Evolutionary conservation across 1,140 invertebrate species (phyloP).

Genomic region (Probaryconus sp.): DNA sequence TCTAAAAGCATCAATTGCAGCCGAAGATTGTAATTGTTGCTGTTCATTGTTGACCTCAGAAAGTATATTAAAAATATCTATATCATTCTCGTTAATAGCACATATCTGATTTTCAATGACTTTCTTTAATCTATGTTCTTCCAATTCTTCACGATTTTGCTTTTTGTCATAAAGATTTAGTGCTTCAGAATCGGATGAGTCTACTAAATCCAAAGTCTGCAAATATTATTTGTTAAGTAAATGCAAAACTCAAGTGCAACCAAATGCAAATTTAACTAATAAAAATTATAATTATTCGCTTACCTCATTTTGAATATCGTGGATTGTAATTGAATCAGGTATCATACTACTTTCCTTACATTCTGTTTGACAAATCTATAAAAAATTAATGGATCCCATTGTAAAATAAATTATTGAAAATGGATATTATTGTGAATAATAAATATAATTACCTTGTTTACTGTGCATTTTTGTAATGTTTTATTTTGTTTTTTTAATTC

Average conservation of each 20-base stretch:
- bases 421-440: too few relatives aligned
- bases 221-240: not conserved
- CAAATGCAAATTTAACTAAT: too few relatives aligned
- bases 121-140: constrained; percentile 15
- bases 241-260: not conserved
- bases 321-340: too few relatives aligned
- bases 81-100: constrained; percentile 26
- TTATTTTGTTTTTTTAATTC: too few relatives aligned
- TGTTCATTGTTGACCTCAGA: constrained; percentile 39
- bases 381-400: constrained; percentile 51
- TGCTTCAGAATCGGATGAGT: constrained; percentile 30
- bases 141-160: constrained; percentile 37
- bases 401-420: too few relatives aligned
- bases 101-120: constrained; percentile 11
- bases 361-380: constrained; percentile 76
- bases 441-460: too few relatives aligned
- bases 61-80: constrained; percentile 42
- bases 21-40: constrained; percentile 33
- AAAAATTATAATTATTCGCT: too few relatives aligned
- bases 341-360: constrained; percentile 67
- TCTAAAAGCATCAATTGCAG: constrained; percentile 50
- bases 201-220: constrained; percentile 40
- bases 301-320: too few relatives aligned
- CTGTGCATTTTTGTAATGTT: too few relatives aligned
- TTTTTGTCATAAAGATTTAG: constrained; percentile 41